Conservation (phyloP, 2,888 invertebrate species). For the Tetranychus piercei region DNA sequence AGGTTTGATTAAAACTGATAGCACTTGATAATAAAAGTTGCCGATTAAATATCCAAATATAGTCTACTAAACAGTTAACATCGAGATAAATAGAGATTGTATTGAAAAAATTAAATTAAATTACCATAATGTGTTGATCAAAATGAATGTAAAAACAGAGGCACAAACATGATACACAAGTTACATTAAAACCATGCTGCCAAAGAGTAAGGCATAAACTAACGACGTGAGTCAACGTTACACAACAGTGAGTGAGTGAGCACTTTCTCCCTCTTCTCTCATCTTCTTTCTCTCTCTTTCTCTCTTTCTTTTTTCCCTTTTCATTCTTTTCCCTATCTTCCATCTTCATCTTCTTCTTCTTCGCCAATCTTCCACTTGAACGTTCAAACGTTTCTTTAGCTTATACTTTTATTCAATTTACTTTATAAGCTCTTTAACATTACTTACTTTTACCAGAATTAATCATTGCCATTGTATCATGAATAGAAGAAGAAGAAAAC, state of each 20-base stretch:
- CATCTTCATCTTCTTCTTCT: background rate
- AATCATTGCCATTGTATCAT: too few species aligned
- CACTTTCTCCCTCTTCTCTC: background rate
- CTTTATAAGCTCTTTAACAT: too few species aligned
- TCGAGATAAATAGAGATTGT: too few species aligned
- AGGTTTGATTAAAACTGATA: background rate
- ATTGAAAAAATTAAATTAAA: too few species aligned
- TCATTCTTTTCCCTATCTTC: background rate
- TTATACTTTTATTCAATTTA: too few species aligned
- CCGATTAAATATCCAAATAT: too few species aligned
- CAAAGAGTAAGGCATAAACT: too few species aligned
- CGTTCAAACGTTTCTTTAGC: background rate
- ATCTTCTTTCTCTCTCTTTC: background rate
- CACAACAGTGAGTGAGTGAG: too few species aligned
- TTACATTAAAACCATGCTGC: background rate
- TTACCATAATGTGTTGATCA: too few species aligned
- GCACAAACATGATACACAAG: background rate
- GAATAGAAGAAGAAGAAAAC: too few species aligned
- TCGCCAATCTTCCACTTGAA: background rate
- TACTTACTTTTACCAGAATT: too few species aligned
- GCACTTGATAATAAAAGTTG: background rate
- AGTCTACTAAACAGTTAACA: too few species aligned
- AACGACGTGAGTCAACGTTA: background rate
- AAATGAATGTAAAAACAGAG: background rate
- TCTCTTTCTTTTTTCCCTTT: background rate